Evolutionary conservation across 2,888 invertebrate genomes (phyloP).

Genomic region (Tupiocoris notatus): DNA sequence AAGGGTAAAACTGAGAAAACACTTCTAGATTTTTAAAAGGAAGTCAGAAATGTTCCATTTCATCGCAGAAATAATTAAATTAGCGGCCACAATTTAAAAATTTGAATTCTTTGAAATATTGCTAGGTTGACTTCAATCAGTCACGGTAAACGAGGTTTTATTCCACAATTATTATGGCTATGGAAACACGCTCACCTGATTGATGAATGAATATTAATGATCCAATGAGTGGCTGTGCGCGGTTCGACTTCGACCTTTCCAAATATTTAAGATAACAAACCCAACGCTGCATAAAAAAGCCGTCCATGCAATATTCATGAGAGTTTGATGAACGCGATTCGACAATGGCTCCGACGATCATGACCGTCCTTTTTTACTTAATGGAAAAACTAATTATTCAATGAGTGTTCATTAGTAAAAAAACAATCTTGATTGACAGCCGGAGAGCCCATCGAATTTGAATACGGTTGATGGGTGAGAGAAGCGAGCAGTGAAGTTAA

Average conservation of each 20-base stretch:
- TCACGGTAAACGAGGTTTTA: no score
- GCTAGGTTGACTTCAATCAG: no score
- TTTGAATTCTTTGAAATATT: no score
- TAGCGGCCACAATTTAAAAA: no score
- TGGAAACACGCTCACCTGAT: no score
- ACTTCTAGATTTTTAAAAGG: no score
- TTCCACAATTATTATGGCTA: no score
- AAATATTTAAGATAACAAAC: conserved; percentile 23
- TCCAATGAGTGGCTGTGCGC: background rate
- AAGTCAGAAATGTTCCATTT: no score
- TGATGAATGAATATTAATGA: background rate
- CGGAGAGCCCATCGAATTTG: conserved; percentile 9
- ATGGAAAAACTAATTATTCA: conserved; percentile 20
- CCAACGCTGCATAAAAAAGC: conserved; percentile 1
- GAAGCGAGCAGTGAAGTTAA: background rate
- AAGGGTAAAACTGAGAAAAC: no score
- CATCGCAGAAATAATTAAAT: no score
- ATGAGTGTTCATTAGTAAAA: conserved; percentile 24
- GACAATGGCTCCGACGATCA: conserved; percentile 18
- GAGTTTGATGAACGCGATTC: conserved; percentile 22
- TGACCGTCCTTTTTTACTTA: conserved; percentile 9
- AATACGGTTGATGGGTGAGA: background rate
- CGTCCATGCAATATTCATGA: conserved; percentile 27
- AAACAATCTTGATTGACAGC: conserved; percentile 17
- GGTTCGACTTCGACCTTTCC: conserved; percentile 10